Evolutionary conservation across 2,888 invertebrate genomes (phyloP), one percentile per base, ranked within the genome.

Genomic region (Didymodactylos carnosus): DNA sequence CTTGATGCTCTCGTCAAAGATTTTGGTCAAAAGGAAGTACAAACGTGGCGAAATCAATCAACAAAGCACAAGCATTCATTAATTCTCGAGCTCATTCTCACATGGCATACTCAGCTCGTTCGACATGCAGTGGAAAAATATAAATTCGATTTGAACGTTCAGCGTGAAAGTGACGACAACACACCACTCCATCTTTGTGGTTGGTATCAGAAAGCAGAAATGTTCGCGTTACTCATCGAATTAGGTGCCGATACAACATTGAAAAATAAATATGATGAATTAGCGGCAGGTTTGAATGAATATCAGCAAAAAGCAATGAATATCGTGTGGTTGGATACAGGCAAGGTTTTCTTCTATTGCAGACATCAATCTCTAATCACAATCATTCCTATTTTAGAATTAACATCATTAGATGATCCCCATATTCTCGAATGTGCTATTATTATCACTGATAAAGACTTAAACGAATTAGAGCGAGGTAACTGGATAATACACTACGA

Each of bases 371-470:
- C n/a, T n/a, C n/a, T n/a, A n/a, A n/a, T n/a, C n/a, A n/a, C n/a
- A n/a, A n/a, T n/a, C n/a, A n/a, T n/a, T n/a, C n/a, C n/a, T n/a
- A n/a, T n/a, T n/a, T 43, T 70, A 43, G 73, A 73, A 88, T 91
- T 97, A 92, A 91, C 93, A 13, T 95, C 95, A 0, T 83, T 95
- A 23, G 86, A 88, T 0, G 88, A 84, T 72, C 89, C 92, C 80
- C 87, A 88, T 76, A 90, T 97, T 72, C 82, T 97, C 79, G 95
- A 97, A 86, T 87, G 94, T 73, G 91, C 93, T 0, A 91, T 92
- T 81, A 80, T 95, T 39, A 86, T 97, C 73, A 95, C 95, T 0
- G 73, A 73, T 27, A 73, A 70, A 49, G 35, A 73, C 70, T 70
- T 73, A 43, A 69, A 70, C 7, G 49, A 43, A 27, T 46, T 73